Evolutionary conservation across 2,888 invertebrate species (phyloP).

Genomic region (Troides helena): DNA sequence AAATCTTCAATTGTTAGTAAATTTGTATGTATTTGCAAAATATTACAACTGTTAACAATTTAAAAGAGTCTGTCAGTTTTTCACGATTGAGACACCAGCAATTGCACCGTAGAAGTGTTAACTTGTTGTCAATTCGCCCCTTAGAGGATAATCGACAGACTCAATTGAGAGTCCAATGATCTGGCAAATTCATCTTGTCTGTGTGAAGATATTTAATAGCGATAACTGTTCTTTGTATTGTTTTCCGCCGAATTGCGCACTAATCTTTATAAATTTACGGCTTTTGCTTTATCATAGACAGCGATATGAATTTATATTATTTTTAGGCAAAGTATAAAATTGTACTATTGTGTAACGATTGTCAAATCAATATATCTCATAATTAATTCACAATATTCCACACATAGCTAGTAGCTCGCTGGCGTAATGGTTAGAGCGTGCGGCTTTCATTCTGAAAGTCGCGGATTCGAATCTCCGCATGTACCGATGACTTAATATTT

Average conservation of each 20-base stretch:
- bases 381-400: too few relatives aligned
- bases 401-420: too few relatives aligned
- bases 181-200: slow-evolving; percentile 18
- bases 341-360: too few relatives aligned
- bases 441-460: too few relatives aligned
- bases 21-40: not conserved
- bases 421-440: too few relatives aligned
- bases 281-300: not conserved
- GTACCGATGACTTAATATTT: too few relatives aligned
- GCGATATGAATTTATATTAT: not conserved
- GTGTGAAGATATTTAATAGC: slow-evolving; percentile 13
- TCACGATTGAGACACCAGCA: slow-evolving; percentile 12
- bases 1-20: slow-evolving; percentile 3
- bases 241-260: slow-evolving; percentile 12
- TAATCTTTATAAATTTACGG: slow-evolving; percentile 14
- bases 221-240: slow-evolving; percentile 17
- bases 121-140: slow-evolving; percentile 14
- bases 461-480: too few relatives aligned
- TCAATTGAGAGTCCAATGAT: slow-evolving; percentile 24
- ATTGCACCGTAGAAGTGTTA: slow-evolving; percentile 4
- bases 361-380: too few relatives aligned
- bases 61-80: not conserved
- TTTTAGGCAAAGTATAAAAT: not conserved
- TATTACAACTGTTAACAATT: not conserved
- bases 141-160: slow-evolving; percentile 21